Base-by-base conservation (phyloP, 2,888 invertebrate species). In the Lucinisca nassula region DNA sequence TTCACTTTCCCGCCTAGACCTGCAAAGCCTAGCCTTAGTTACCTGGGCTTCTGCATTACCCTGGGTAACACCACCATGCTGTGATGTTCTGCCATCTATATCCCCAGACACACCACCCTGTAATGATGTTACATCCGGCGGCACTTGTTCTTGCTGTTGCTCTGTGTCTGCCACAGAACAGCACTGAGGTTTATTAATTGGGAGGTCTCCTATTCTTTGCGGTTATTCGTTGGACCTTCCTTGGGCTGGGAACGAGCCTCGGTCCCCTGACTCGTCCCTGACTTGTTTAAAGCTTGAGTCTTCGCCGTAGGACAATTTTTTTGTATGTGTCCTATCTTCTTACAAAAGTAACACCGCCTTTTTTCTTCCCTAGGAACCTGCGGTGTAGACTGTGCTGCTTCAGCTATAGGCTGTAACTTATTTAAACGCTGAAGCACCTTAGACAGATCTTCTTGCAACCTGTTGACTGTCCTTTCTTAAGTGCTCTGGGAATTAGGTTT, bases 231-330 rank as follows among this genome's bases (percentile, higher is more conserved):
- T 4, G 67, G 67, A 4, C 67, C 67, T 8, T 35, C 67, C 17
- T 21, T 35, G 8, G 8, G 17, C 67, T 67, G 67, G 67, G 67
- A 17, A 17, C 67, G 67, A 67, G 67, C 67, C 35, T 0, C 21
- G 67, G 67, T 35, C 67, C 67, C 67, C 4, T 35, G 67, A 21
- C 67, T 35, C 35, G 67, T 35, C 67, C 67, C 67, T 35, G 67
- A 6, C 35, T 32, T 14, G 67, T 67, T 67, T 67, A 67, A 67
- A 35, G 32, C 67, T 24, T 67, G 12, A 17, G 0, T 67, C 30
- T 8, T 30, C 17, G 12, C 21, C 67, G 32, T 35, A 0, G 86
- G 86, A 38, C 86, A 86, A 6, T 86, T 51, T 32, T 72, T 72
- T 3, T 8, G 2, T 10, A 79, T 67, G 37, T 86, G 82, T 0